Evolutionary conservation across 2,797 vertebrate genomes (phyloP), one percentile per base, ranked within the genome.

Genomic region (Remorina albescens): DNA sequence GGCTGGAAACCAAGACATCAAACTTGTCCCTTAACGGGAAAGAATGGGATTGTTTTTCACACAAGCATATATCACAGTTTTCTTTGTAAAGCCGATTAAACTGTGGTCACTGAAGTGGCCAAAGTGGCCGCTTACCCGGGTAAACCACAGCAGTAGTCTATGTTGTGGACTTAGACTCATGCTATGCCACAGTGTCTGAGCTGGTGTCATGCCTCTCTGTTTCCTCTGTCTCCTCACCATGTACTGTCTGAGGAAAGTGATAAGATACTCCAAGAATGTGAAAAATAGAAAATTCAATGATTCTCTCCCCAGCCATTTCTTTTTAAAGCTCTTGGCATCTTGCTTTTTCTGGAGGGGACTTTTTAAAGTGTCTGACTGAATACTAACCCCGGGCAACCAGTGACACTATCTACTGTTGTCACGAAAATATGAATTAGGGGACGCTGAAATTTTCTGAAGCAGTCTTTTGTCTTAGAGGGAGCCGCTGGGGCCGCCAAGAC

Each of bases 381-480:
- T 10, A 34, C 34, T 71, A 50, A 80, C 83, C 79, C 74, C 64
- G 15, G 81, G 66, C 78, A 28, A 80, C 75, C 80, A 67, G 67
- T 90, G 86, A 89, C 85, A 83, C 77, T 77, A 86, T 80, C 74
- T 7, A 78, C 81, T 85, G 82, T 87, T 84, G 80, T 92, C 85
- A 67, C 49, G 34, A 82, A 87, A 91, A 90, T 89, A 81, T 87
- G 83, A 85, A 85, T 80, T 64, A 77, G 56, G 64, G 51, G 73
- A 78, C 67, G 70, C 78, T 49, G 59, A 41, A 53, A 71, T 54
- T 78, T 54, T 78, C 82, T 90, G 86, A 94, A 94, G 87, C 12
- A 74, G 87, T 78, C 90, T 89, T 92, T 94, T 94, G 93, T 93
- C 84, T 85, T 44, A 37, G 67, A 73, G 80, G 57, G 78, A 76